Evolutionary conservation across 2,797 vertebrate species (phyloP), one percentile per base, ranked within the genome.

Genomic region (Trachurus trachurus): DNA sequence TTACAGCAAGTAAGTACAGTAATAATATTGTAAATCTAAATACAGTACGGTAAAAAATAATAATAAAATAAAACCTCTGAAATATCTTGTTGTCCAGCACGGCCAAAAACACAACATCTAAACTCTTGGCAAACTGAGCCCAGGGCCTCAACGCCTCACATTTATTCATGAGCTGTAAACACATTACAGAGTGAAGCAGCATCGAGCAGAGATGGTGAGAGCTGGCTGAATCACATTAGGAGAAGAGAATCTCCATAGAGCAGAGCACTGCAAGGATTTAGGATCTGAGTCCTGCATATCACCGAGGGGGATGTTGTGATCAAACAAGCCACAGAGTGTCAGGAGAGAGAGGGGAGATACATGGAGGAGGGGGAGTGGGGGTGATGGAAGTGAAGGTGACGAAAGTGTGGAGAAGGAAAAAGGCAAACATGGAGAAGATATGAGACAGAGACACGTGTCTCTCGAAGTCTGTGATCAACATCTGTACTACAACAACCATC

Each of bases 201-300:
- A 86, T 78, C 77, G 84, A 86, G 74, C 56, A 57, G 71, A 74
- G 71, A 82, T 74, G 81, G 68, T 22, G 72, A 84, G 69, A 78
- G 67, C 78, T 56, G 66, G 76, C 73, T 76, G 79, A 87, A 86
- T 86, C 71, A 60, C 74, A 83, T 86, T 81, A 80, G 71, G 74
- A 78, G 81, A 58, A 80, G 68, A 82, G 71, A 88, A 85, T 80
- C 69, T 77, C 84, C 60, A 81, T 76, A 64, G 70, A 76, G 71
- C 62, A 71, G 22, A 49, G 62, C 74, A 26, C 81, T 78, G 78
- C 60, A 78, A 84, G 78, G 81, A 71, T 76, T 74, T 80, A 60
- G 74, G 49, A 77, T 79, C 71, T 81, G 84, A 89, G 88, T 76
- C 82, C 71, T 83, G 87, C 82, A 88, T 91, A 87, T 79, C 82